Evolutionary conservation across 2,113 vertebrate genomes (phyloP).

Genomic region (Heptranchias perlo): DNA sequence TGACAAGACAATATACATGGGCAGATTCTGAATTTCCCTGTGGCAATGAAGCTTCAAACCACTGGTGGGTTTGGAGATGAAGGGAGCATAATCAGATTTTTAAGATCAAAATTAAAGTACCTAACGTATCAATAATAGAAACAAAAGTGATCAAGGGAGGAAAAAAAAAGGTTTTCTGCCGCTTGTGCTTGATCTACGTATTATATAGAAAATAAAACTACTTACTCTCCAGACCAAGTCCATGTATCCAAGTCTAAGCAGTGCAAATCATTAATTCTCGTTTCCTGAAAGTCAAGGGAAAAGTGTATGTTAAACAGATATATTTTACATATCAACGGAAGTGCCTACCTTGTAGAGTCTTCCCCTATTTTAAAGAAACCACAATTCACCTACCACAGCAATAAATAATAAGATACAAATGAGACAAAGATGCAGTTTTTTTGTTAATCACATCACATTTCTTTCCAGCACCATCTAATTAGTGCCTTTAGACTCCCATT

Average conservation of each 20-base stretch:
- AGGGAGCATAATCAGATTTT: neutral
- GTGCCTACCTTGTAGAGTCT: neutral
- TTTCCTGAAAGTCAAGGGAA: conserved; percentile 66
- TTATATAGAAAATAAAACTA: conserved; percentile 32
- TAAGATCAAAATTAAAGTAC: neutral
- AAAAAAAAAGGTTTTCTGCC: neutral
- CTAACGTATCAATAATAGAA: too few relatives aligned
- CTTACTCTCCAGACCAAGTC: conserved; percentile 89
- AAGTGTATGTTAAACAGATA: neutral
- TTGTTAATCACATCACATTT: neutral
- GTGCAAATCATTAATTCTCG: conserved; percentile 81
- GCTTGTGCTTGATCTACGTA: neutral
- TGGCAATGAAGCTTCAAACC: neutral
- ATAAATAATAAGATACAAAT: neutral
- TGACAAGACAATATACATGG: neutral
- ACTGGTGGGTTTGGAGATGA: neutral
- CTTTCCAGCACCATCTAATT: neutral
- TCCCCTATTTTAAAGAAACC: neutral
- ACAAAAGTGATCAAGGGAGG: neutral
- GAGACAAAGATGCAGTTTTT: neutral
- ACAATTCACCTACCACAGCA: neutral
- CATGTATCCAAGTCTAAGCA: conserved; percentile 80
- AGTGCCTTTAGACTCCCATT: neutral
- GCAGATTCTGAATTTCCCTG: neutral
- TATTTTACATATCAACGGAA: neutral